Conservation (phyloP, 2,113 vertebrate species). For the Machaerirhynchus nigripectus region DNA sequence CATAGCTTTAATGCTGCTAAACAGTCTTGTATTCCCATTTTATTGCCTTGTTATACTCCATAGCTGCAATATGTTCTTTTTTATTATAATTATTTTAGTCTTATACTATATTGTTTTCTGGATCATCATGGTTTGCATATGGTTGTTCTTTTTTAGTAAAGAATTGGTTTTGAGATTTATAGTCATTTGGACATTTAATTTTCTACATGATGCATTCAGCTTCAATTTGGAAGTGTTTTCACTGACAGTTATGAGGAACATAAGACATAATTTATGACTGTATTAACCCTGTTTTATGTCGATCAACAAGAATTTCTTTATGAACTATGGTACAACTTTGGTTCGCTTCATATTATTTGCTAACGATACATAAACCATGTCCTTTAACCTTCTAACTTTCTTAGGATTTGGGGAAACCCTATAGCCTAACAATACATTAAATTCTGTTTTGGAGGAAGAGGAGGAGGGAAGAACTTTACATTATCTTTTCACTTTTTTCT, state of each 20-base stretch:
- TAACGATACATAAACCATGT: background rate
- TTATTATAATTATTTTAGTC: conserved; percentile 6
- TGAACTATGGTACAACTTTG: background rate
- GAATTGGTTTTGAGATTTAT: background rate
- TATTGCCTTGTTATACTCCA: conserved; percentile 17
- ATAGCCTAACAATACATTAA: background rate
- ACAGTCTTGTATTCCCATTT: background rate
- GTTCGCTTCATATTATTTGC: background rate
- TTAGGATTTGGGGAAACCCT: background rate
- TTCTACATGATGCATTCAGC: background rate
- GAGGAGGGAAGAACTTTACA: background rate
- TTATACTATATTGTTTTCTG: background rate
- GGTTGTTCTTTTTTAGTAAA: background rate
- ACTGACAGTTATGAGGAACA: background rate
- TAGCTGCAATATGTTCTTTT: conserved; percentile 6
- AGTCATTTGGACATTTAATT: background rate
- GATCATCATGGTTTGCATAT: background rate
- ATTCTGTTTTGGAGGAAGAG: background rate
- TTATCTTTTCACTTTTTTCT: background rate
- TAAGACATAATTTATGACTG: background rate
- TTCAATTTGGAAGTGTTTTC: conserved; percentile 8
- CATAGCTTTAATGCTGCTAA: background rate
- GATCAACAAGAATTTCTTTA: background rate
- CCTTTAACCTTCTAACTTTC: background rate
- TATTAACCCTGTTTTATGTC: background rate